phyloP scores from a whole-genome alignment of 2,888 invertebrate species.

The Chaetoderma sp. region DNA sequence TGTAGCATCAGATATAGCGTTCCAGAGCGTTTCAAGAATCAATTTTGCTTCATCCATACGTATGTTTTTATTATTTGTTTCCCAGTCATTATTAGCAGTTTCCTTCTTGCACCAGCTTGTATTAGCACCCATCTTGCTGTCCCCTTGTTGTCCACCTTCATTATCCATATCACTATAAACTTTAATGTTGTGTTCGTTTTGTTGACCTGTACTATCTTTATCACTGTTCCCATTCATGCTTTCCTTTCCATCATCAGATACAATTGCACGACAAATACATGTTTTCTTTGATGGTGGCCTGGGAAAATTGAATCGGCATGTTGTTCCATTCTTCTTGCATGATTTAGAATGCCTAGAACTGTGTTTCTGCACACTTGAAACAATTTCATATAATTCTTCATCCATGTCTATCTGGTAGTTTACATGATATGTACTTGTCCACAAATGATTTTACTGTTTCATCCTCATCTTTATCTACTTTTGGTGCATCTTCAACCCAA shows the following conservation, averaged over 20 bases:
- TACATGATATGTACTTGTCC: constrained; percentile 7
- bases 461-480: constrained; percentile 1
- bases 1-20: constrained; percentile 5
- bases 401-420: not conserved
- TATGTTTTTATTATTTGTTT: too few relatives aligned
- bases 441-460: not conserved
- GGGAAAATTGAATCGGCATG: constrained; percentile 5
- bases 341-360: not conserved
- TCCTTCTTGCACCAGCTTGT: too few relatives aligned
- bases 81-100: too few relatives aligned
- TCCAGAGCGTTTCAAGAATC: constrained; percentile 13
- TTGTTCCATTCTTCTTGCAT: constrained; percentile 4
- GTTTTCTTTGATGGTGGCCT: constrained; percentile 1
- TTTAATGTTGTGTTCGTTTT: too few relatives aligned
- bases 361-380: not conserved
- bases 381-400: constrained; percentile 1
- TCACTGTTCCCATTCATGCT: too few relatives aligned
- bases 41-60: constrained; percentile 10
- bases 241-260: too few relatives aligned
- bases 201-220: too few relatives aligned
- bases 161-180: too few relatives aligned
- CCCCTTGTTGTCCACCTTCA: too few relatives aligned
- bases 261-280: constrained; percentile 6
- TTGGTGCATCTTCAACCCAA: too few relatives aligned
- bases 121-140: too few relatives aligned